Evolutionary conservation across 92 coral and sea anemone species (phyloP).

Genomic region (Scolanthus callimorphus): DNA sequence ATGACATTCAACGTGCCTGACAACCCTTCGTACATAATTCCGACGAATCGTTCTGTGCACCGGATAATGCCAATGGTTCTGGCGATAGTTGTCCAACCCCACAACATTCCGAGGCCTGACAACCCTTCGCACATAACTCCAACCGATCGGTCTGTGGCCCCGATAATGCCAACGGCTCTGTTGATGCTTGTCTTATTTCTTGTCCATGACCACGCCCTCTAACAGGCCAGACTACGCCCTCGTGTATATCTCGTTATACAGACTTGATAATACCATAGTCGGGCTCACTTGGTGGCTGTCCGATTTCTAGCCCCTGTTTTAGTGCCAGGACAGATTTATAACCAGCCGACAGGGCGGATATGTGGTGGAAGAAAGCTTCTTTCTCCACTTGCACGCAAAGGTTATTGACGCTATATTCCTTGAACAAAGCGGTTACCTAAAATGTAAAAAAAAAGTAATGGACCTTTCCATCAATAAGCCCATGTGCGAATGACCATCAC

Average conservation of each 20-base stretch:
- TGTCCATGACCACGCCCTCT: no score
- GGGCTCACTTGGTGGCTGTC: conserved; percentile 53
- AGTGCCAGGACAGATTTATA: conserved; percentile 93
- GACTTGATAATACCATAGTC: conserved; percentile 76
- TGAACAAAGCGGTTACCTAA: conserved; percentile 81
- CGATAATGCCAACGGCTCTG: no score
- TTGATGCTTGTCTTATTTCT: no score
- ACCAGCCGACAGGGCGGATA: conserved; percentile 96
- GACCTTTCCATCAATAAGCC: neutral
- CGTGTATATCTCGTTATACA: conserved; percentile 38
- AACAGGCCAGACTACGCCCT: no score
- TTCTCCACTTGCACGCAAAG: conserved; percentile 90
- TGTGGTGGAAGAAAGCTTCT: conserved; percentile 94
- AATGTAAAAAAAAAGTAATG: neutral
- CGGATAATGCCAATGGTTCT: no score
- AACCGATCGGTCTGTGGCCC: no score
- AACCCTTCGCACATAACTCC: no score
- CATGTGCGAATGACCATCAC: neutral
- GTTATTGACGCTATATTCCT: conserved; percentile 82
- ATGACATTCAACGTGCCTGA: no score
- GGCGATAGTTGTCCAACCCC: no score
- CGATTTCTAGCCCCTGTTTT: conserved; percentile 78
- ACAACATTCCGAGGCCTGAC: no score
- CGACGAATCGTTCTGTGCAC: no score
- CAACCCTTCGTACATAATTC: no score